phyloP scores from a whole-genome alignment of 2,113 vertebrate species.

The Serinus canaria region DNA sequence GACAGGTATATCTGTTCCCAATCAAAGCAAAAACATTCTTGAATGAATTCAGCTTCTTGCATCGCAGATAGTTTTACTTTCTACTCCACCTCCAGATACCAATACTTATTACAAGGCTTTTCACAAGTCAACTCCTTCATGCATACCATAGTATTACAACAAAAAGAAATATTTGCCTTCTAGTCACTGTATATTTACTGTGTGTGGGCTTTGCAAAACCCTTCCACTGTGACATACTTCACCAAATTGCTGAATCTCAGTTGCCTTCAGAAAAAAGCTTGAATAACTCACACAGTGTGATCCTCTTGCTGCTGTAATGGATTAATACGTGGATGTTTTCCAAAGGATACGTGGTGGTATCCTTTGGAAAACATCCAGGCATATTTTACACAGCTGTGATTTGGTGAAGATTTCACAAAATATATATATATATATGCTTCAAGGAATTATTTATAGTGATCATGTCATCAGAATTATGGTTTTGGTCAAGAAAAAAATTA shows the following conservation, averaged over 20 bases:
- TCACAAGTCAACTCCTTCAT: conserved; percentile 4
- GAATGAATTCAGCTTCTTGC: background rate
- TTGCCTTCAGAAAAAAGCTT: background rate
- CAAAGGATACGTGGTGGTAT: accelerated
- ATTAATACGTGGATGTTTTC: background rate
- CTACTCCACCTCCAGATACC: background rate
- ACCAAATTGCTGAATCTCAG: background rate
- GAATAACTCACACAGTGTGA: background rate
- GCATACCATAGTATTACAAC: background rate
- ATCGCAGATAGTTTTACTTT: background rate
- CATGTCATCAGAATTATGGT: background rate
- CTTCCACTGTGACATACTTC: background rate
- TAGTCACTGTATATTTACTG: background rate
- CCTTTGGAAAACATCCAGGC: background rate
- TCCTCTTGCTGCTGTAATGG: background rate
- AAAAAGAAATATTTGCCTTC: conserved; percentile 25
- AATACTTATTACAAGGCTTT: background rate
- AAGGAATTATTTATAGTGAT: background rate
- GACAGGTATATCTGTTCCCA: background rate
- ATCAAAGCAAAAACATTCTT: background rate
- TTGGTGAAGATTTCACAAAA: background rate
- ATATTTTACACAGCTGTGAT: background rate
- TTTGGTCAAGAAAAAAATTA: background rate
- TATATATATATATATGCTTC: background rate
- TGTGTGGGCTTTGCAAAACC: background rate